Evolutionary conservation across 2,113 vertebrate genomes (phyloP).

Genomic region (Cromileptes altivelis): DNA sequence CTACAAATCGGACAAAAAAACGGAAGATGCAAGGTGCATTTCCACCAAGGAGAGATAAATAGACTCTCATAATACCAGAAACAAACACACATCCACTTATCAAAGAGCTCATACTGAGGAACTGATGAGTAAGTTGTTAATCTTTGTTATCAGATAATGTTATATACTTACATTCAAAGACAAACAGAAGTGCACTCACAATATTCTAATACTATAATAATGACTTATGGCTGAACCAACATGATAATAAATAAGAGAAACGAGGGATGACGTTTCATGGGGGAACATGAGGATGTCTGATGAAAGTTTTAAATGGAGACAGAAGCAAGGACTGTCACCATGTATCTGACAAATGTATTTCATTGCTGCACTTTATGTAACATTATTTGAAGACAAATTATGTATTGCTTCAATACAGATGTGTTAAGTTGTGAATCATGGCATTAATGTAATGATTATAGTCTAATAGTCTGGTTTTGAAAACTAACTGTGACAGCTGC

Average conservation of each 20-base stretch:
- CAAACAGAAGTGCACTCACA: neutral
- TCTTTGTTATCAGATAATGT: neutral
- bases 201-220: slow-evolving; percentile 24
- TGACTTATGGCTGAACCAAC: slow-evolving; percentile 7
- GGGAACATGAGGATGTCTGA: slow-evolving; percentile 10
- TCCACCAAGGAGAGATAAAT: slow-evolving; percentile 1
- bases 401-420: neutral
- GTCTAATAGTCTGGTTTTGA: neutral
- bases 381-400: neutral
- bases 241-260: neutral
- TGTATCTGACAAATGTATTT: slow-evolving; percentile 7
- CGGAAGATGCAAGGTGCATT: neutral
- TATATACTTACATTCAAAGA: neutral
- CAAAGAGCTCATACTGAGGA: neutral
- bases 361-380: neutral
- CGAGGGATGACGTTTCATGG: neutral
- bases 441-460: neutral
- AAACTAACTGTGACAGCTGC: neutral
- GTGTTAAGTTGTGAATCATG: slow-evolving; percentile 8
- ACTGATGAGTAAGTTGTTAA: neutral
- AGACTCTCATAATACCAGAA: neutral
- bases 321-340: neutral
- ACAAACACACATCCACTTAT: neutral
- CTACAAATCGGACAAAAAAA: slow-evolving; percentile 1
- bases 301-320: neutral